These are phyloP conservation scores for Sialia sialis DNA, from an alignment of 2,113 vertebrate genomes.

Conservation along the genomic window DNA sequence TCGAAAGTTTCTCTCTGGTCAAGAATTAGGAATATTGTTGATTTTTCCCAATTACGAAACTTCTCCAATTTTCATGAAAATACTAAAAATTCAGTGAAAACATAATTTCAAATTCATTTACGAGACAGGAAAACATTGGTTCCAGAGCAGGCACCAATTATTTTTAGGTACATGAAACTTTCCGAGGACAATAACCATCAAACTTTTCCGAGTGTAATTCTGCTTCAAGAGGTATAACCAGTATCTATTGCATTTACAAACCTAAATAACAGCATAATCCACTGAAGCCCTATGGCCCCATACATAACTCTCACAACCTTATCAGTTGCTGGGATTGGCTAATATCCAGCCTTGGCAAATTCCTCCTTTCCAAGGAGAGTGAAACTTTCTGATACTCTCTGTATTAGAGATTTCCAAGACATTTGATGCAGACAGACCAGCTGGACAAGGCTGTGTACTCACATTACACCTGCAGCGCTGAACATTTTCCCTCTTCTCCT, in stretches of 20 bases:
- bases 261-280: neutral
- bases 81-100: neutral
- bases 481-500: neutral
- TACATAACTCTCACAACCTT: neutral
- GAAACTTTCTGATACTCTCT: neutral
- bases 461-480: constrained; percentile 3
- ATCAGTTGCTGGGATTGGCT: neutral
- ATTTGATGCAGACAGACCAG: neutral
- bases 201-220: neutral
- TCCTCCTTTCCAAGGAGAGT: neutral
- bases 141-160: neutral
- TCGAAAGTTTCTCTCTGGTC: neutral
- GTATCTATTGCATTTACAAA: neutral
- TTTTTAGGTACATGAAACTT: neutral
- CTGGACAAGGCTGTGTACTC: neutral
- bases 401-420: neutral
- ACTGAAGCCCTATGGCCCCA: neutral
- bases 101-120: neutral
- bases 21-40: neutral
- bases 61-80: neutral
- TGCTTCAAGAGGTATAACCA: neutral
- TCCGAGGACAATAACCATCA: neutral
- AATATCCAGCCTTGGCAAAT: neutral
- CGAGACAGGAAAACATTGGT: neutral
- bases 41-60: neutral